Base-by-base conservation (phyloP, 2,113 vertebrate species). In the Tautogolabrus adspersus region DNA sequence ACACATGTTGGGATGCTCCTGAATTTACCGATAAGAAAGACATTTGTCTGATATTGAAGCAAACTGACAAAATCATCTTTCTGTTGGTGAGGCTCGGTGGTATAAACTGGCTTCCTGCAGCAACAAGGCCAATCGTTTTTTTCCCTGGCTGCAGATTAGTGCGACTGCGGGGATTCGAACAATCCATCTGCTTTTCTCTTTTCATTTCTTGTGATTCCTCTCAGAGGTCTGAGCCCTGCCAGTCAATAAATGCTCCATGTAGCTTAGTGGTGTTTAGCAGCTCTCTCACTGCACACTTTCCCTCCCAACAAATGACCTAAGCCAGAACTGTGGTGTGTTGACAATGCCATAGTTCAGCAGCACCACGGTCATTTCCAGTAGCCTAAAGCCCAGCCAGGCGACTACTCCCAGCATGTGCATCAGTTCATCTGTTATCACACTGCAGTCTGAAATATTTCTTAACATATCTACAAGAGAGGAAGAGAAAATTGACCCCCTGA, bases 31-130 rank as follows among this genome's bases (percentile, higher is more conserved):
- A 79, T 44, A 80, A 81, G 60, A 30, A 51, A 72, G 51, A 75
- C 37, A 65, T 80, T 82, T 85, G 61, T 83, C 59, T 80, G 60
- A 82, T 88, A 83, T 71, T 58, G 66, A 44, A 71, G 62, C 16
- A 79, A 82, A 87, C 58, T 66, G 65, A 83, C 66, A 67, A 73
- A 80, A 82, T 82, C 76, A 26, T 77, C 3, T 87, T 71, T 82
- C 58, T 66, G 65, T 72, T 72, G 59, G 73, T 3, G 15, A 2
- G 12, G 51, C 79, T 73, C 65, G 74, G 60, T 56, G 58, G 60
- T 55, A 66, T 52, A 59, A 76, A 75, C 49, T 9, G 9, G 65
- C 59, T 72, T 73, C 83, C 69, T 51, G 65, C 3, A 6, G 77
- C 52, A 72, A 46, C n/a, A 6, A 72, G 62, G 18, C 19, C 30